Conservation (phyloP, 1,140 invertebrate species). For the Ylistrum balloti region DNA sequence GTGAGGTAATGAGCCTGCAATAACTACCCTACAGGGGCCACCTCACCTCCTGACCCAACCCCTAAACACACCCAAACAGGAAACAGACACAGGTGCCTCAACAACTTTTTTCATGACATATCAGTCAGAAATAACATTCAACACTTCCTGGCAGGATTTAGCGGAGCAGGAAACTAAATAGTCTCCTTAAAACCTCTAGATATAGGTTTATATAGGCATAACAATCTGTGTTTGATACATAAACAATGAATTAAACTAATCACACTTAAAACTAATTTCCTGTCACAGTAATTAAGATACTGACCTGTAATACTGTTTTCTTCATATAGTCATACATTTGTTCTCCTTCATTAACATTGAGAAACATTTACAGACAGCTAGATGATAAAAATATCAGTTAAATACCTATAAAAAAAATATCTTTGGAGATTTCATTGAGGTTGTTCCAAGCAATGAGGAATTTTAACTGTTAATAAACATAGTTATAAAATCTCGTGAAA, state of each 20-base stretch:
- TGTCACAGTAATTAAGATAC: background rate
- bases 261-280: background rate
- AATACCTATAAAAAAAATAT: no score
- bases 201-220: background rate
- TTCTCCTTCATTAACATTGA: no score
- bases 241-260: background rate
- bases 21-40: background rate
- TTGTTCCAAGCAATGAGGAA: no score
- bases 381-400: no score
- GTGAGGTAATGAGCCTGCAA: background rate
- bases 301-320: no score
- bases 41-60: background rate
- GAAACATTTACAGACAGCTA: no score
- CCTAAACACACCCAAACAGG: conserved; percentile 23
- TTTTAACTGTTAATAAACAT: no score
- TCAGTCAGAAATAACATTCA: conserved; percentile 12
- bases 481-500: no score
- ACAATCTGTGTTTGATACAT: background rate
- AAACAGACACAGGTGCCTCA: background rate
- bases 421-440: no score
- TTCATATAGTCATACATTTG: no score
- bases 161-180: background rate
- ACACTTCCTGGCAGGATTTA: background rate
- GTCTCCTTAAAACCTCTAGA: background rate
- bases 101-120: conserved; percentile 18